Conservation (phyloP, 2,888 invertebrate genomes). For the Helleia helle region DNA sequence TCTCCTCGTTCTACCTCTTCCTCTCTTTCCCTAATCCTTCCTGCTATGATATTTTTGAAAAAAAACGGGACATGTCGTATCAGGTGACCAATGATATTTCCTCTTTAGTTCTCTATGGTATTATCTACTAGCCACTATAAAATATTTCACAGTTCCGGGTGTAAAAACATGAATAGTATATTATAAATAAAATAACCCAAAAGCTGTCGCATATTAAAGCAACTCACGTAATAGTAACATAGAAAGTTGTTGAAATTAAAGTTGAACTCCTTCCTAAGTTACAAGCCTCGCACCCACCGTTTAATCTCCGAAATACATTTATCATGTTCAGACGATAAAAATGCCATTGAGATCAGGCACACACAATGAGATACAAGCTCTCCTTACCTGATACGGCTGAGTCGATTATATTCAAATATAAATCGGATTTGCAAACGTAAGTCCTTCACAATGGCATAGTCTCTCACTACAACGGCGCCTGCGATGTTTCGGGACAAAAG, state of each 20-base stretch:
- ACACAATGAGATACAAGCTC: constrained; percentile 59
- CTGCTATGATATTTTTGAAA: too few species aligned
- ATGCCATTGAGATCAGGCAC: constrained; percentile 63
- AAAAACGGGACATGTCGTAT: too few species aligned
- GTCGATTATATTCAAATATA: constrained; percentile 75
- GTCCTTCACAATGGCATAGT: constrained; percentile 58
- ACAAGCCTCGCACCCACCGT: constrained; percentile 34
- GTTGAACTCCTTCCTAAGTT: constrained; percentile 9
- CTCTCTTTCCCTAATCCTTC: too few species aligned
- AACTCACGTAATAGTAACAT: background rate
- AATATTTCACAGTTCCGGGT: too few species aligned
- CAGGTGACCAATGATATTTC: too few species aligned
- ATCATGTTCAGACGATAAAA: constrained; percentile 69
- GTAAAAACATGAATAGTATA: too few species aligned
- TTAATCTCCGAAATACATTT: constrained; percentile 69
- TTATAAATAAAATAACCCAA: too few species aligned
- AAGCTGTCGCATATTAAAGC: constrained; percentile 2
- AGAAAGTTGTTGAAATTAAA: constrained; percentile 9
- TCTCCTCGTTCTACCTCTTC: too few species aligned
- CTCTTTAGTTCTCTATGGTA: too few species aligned
- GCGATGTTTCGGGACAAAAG: constrained; percentile 9
- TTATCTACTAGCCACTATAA: too few species aligned
- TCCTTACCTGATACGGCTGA: constrained; percentile 62
- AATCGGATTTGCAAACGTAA: constrained; percentile 73
- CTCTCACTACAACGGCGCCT: constrained; percentile 42